Conservation (phyloP, 2,113 vertebrate species). For the Rhadina sibilatrix region DNA sequence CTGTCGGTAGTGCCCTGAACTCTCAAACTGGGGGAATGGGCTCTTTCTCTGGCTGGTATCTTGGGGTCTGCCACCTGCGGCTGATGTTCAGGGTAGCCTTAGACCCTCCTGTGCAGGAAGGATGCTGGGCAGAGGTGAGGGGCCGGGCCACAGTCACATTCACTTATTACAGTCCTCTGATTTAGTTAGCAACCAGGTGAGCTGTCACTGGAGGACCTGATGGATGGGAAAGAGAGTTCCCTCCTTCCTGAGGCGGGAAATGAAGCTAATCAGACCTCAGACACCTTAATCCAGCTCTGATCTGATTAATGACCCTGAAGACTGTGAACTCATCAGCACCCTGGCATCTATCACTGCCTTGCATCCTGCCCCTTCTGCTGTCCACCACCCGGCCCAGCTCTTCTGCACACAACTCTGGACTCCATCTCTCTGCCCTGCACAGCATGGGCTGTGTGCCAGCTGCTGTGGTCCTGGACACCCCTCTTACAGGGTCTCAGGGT, state of each 20-base stretch:
- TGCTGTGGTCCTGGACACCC: neutral
- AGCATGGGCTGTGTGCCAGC: fast-evolving
- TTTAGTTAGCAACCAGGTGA: conserved; percentile 59
- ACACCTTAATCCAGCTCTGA: conserved; percentile 68
- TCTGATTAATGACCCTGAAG: conserved; percentile 60
- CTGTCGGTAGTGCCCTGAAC: neutral
- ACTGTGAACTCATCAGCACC: conserved; percentile 67
- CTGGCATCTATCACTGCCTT: conserved; percentile 53
- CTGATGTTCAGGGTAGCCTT: neutral
- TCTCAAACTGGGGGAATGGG: neutral
- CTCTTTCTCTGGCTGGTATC: neutral
- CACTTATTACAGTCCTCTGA: conserved; percentile 22
- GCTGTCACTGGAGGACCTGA: conserved; percentile 53
- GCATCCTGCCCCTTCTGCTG: conserved; percentile 11
- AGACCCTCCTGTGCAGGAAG: neutral
- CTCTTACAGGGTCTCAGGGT: neutral
- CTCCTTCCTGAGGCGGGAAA: conserved; percentile 66
- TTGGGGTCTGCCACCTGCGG: neutral
- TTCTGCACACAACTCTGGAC: neutral
- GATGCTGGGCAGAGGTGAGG: neutral
- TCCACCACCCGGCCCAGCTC: neutral
- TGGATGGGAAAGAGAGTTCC: conserved; percentile 42
- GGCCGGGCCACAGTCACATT: neutral
- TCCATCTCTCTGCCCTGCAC: neutral
- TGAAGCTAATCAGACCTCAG: conserved; percentile 69